Base-by-base conservation (phyloP, 2,888 invertebrate species). In the Tridacna crocea region DNA sequence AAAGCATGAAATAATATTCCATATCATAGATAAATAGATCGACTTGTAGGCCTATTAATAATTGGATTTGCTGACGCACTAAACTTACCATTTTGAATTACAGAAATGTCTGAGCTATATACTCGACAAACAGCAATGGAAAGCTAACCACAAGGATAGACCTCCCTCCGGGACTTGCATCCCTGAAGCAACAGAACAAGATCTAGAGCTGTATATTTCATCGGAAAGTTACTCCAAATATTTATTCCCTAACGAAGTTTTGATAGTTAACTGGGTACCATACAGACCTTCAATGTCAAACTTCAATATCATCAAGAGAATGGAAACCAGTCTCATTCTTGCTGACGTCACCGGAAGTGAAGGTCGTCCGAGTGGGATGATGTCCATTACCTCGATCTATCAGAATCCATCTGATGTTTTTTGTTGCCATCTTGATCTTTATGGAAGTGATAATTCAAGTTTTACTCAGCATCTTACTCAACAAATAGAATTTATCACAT, bases 261-360 rank as follows among this genome's bases (percentile, higher is more conserved):
- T 68, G 11, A 66, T 76, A 2, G 22, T 68, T 8, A 51, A 68
- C 36, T 76, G 55, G 55, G 68, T 76, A 3, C 76, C 76, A 11
- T 68, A 46, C 46, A 51, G 65, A 58, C 68, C 48, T 10, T n/a
- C 27, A 4, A 13, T 36, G 24, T 76, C 76, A 11, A 76, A 76
- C 17, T 13, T 76, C 3, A n/a, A 55, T 17, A 15, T 68, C 11
- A 58, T 68, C 26, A 26, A 36, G 58, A 58, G 36, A 19, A n/a
- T 22, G 8, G 27, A 58, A 22, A 58, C 66, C 24, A 27, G 22
- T 11, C 15, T 70, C 2, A 26, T 70, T 24, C 26, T 70, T 11
- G 51, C 70, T 17, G 51, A 70, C 51, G 70, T 70, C 13, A 46
- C 24, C 17, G 24, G 2, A 8, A 51, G 36, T 22, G 47, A 48